Conservation (phyloP, 64 coral and sea anemone species). For the Platygyra sinensis region DNA sequence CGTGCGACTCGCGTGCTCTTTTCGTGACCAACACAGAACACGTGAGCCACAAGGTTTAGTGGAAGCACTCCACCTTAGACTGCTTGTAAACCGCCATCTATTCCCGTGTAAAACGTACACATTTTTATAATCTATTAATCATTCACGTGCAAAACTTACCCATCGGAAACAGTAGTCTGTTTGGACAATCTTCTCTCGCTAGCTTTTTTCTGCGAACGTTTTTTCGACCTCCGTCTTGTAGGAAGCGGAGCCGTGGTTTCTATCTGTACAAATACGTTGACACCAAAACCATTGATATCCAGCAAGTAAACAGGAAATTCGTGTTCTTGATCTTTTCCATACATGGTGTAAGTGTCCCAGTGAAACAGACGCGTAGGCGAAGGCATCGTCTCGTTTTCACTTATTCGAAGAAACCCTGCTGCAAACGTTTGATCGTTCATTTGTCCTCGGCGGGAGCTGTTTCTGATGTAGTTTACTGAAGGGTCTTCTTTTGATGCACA, state of each 20-base stretch:
- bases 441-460: slow-evolving; percentile 69
- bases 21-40: too few relatives aligned
- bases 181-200: slow-evolving; percentile 38
- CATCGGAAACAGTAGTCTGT: background rate
- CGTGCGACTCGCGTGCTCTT: background rate
- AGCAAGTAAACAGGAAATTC: slow-evolving; percentile 91
- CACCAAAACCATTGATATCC: slow-evolving; percentile 76
- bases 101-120: too few relatives aligned
- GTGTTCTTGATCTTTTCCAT: slow-evolving; percentile 60
- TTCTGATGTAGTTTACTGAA: slow-evolving; percentile 75
- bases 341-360: slow-evolving; percentile 90
- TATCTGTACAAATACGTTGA: slow-evolving; percentile 94
- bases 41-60: too few relatives aligned
- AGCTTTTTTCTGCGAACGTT: slow-evolving; percentile 76
- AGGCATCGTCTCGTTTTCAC: slow-evolving; percentile 77
- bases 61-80: too few relatives aligned
- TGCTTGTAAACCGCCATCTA: too few relatives aligned
- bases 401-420: slow-evolving; percentile 81
- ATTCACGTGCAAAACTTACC: background rate
- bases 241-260: slow-evolving; percentile 93
- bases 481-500: slow-evolving; percentile 57
- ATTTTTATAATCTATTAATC: too few relatives aligned
- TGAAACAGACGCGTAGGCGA: slow-evolving; percentile 84
- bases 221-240: slow-evolving; percentile 65
- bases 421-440: slow-evolving; percentile 63